Conservation (phyloP, 2,888 invertebrate species). For the Ectemnius continuus region DNA sequence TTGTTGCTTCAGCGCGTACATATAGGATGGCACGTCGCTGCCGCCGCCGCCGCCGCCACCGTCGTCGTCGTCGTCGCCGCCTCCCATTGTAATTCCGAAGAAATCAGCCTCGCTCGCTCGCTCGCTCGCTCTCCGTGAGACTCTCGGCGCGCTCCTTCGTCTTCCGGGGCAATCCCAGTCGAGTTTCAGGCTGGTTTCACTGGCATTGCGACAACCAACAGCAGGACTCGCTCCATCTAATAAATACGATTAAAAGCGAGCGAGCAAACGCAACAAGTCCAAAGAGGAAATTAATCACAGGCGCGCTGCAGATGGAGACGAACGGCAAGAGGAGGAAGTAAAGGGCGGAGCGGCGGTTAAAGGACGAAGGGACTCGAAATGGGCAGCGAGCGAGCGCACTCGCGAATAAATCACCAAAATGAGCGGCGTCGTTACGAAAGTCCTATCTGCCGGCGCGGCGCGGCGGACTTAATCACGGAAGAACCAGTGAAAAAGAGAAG, state of each 20-base stretch:
- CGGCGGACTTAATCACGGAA: background rate
- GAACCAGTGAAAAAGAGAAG: background rate
- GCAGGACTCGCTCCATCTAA: too few species aligned
- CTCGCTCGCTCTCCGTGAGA: background rate
- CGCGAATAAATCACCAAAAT: background rate
- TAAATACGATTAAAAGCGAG: too few species aligned
- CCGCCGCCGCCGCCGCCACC: background rate
- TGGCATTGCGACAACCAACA: too few species aligned
- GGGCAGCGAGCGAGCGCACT: background rate
- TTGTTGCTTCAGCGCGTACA: conserved; percentile 52
- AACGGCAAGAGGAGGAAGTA: too few species aligned
- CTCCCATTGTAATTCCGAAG: background rate
- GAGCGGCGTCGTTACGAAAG: background rate
- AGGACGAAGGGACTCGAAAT: too few species aligned
- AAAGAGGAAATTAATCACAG: too few species aligned
- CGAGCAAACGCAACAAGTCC: too few species aligned
- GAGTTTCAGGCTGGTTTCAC: too few species aligned
- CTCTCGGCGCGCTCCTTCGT: background rate
- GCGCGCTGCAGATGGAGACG: too few species aligned
- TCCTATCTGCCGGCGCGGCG: too few species aligned
- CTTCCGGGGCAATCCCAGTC: too few species aligned
- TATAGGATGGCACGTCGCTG: conserved; percentile 24
- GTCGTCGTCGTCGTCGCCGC: conserved; percentile 21
- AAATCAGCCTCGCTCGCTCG: background rate
- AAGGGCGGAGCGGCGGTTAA: too few species aligned